Base-by-base conservation (phyloP, 2,888 invertebrate species). In the Limnephilus lunatus region DNA sequence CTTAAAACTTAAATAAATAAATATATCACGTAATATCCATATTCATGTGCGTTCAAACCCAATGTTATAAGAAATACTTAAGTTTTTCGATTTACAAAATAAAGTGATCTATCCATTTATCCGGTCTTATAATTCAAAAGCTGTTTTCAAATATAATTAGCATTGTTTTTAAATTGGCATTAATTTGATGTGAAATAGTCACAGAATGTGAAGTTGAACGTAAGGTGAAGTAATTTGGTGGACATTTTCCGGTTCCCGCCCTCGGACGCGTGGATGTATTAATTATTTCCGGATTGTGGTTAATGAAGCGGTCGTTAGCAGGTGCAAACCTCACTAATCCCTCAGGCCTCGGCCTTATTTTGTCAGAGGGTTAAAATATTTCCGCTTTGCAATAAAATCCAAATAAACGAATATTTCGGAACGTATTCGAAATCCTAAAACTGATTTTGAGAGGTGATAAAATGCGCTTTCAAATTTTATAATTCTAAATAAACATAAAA, bases 281-380 rank as follows among this genome's bases (percentile, higher is more conserved):
- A 68, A 89, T 92, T 92, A 89, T 92, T 92, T 92, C 85, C 92
- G 90, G 90, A 53, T 35, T 31, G 81, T 14, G 85, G 90, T 81
- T 89, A 44, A 81, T 81, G 44, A 82, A 89, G 81, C 30, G n/a
- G 89, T 53, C 44, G 44, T 44, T n/a, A 81, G 44, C 31, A 44
- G 82, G 89, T 25, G 44, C 15, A 3, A 44, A 82, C 32, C 31
- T 82, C 68, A 11, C 12, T 88, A 35, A 88, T 88, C 19, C 25
- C 32, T 80, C 32, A 32, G 32, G 3, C n/a, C n/a, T n/a, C n/a
- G n/a, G n/a, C n/a, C n/a, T n/a, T n/a, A n/a, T n/a, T n/a, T 32
- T 32, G 32, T 32, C 32, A 32, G 32, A 32, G 32, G 32, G 32
- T 32, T 3, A 3, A 32, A 32, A 32, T 32, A 32, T 32, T 32